Evolutionary conservation across 92 coral and sea anemone genomes (phyloP).

Genomic region (Bergia sp.): DNA sequence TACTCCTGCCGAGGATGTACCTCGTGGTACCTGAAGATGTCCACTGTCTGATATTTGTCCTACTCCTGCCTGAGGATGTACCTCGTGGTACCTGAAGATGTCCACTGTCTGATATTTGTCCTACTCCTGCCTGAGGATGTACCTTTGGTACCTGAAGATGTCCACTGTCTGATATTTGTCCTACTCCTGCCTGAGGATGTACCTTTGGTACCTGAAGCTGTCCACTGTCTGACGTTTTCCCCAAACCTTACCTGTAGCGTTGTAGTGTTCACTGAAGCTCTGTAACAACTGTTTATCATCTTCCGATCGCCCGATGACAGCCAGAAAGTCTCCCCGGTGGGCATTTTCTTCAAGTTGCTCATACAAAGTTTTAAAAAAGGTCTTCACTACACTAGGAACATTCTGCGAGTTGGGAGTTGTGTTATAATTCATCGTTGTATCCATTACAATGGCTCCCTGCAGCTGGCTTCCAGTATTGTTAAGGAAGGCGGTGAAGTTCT

Average conservation of each 20-base stretch:
- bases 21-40: too few species aligned
- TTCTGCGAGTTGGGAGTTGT: constrained; percentile 53
- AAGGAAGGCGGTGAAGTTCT: constrained; percentile 60
- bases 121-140: too few species aligned
- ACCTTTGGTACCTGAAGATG: too few species aligned
- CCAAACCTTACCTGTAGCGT: constrained; percentile 19
- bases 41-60: too few species aligned
- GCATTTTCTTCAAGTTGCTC: constrained; percentile 19
- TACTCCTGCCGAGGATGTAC: too few species aligned
- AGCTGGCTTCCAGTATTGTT: constrained; percentile 46
- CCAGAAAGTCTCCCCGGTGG: constrained; percentile 61
- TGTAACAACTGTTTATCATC: constrained; percentile 3
- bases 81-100: too few species aligned
- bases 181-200: too few species aligned
- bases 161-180: too few species aligned
- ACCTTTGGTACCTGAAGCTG: too few species aligned
- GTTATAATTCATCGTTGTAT: constrained; percentile 69
- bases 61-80: too few species aligned
- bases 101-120: too few species aligned
- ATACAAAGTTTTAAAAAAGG: not conserved
- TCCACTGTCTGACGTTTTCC: too few species aligned
- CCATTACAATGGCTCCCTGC: constrained; percentile 67
- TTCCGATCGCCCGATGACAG: constrained; percentile 50
- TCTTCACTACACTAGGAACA: constrained; percentile 4
- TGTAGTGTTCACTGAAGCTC: constrained; percentile 2